Evolutionary conservation across 2,797 vertebrate species (phyloP).

Genomic region (Huso huso): DNA sequence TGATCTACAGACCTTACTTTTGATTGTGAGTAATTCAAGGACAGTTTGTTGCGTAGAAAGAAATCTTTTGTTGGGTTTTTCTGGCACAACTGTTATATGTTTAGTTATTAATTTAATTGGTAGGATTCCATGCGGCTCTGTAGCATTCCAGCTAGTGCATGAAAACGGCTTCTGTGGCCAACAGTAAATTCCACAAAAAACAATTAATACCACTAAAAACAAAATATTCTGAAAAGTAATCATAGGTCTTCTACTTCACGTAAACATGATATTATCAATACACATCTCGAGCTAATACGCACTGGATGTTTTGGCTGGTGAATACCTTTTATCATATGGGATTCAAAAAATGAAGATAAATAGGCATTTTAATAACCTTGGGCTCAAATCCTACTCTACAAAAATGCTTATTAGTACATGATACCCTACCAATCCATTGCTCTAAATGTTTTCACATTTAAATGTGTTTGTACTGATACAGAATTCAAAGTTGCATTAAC

Average conservation of each 20-base stretch:
- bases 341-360: not conserved
- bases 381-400: not conserved
- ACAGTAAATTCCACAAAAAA: not conserved
- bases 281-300: not conserved
- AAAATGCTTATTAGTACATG: not conserved
- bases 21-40: not conserved
- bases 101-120: not conserved
- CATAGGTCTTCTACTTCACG: not conserved
- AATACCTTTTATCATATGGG: not conserved
- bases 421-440: not conserved
- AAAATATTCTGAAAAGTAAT: too few relatives aligned
- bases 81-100: not conserved
- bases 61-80: not conserved
- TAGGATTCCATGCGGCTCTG: not conserved
- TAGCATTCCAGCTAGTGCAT: not conserved
- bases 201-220: not conserved
- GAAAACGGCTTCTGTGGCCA: not conserved
- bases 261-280: not conserved
- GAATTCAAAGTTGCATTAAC: too few relatives aligned
- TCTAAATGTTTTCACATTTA: not conserved
- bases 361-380: constrained; percentile 2
- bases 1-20: not conserved
- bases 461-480: too few relatives aligned
- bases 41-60: not conserved
- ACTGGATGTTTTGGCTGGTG: not conserved